Evolutionary conservation across 1,140 invertebrate species (phyloP), one percentile per base, ranked within the genome.

Genomic region (Leptopilina clavipes): DNA sequence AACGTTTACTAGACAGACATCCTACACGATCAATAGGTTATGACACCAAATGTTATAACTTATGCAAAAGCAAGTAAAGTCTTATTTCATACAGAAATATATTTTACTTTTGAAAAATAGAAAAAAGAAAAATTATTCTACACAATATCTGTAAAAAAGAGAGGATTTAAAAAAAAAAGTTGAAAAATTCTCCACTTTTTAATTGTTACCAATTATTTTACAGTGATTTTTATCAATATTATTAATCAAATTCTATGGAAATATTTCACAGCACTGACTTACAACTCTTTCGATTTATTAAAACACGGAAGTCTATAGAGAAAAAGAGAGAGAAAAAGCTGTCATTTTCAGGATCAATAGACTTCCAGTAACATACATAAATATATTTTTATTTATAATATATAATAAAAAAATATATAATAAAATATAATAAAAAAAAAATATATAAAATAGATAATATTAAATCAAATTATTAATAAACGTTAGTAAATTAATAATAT

Each of bases 311-410:
- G 25, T 31, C 25, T 65, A 65, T n/a, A n/a, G n/a, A n/a, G 6
- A 65, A 22, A n/a, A 65, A 25, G 59, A 37, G 59, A 65, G n/a
- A 65, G 19, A 11, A 37, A 65, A 65, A 65, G 59, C 59, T 65
- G 25, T 65, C 31, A 65, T 65, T 65, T 65, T 65, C 22, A 65
- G 19, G 59, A 65, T 65, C 59, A 22, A 65, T 65, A 65, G 59
- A 65, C 59, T 65, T 65, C 22, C 5, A 65, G 25, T 31, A 65
- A 65, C 12, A 65, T 7, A 59, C 18, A 59, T 59, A 22, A 11
- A 25, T 14, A 54, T 54, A 2, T 31, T 31, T 31, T 31, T 31
- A 31, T 31, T 52, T 52, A 52, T 52, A 17, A 52, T 52, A 52
- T 52, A 52, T 52, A 31, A 31, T 31, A 31, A 31, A n/a, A n/a